Conservation (phyloP, 30 jellyfish, hydroid and myxozoan species). For the Hydractinia symbiolongicarpus region DNA sequence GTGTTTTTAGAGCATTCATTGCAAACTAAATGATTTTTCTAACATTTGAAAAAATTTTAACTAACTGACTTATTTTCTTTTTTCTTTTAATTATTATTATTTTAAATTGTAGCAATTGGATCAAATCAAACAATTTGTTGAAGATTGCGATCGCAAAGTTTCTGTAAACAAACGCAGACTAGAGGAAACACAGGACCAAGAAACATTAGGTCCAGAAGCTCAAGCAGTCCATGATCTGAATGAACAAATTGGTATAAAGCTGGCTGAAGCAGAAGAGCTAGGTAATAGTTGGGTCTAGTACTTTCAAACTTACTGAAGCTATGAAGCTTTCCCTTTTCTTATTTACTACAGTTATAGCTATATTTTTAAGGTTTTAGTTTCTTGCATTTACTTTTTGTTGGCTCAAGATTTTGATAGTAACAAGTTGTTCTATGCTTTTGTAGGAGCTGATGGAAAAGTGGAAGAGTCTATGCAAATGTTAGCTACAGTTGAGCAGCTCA, state of each 20-base stretch:
- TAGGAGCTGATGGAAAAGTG: constrained; percentile 98
- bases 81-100: no score
- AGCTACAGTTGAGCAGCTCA: constrained; percentile 81
- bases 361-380: neutral
- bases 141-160: constrained; percentile 93
- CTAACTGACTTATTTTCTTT: no score
- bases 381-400: neutral
- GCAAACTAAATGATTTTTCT: no score
- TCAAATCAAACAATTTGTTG: constrained; percentile 68
- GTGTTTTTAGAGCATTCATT: no score
- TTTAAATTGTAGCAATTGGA: constrained; percentile 68
- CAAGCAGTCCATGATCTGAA: constrained; percentile 90
- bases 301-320: neutral
- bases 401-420: no score
- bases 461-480: constrained; percentile 92
- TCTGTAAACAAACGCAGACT: constrained; percentile 76
- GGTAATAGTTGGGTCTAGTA: constrained; percentile 40
- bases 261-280: constrained; percentile 83
- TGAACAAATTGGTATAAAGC: constrained; percentile 84
- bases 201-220: constrained; percentile 58
- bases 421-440: neutral
- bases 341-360: no score
- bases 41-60: no score
- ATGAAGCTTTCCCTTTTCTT: no score
- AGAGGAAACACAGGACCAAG: constrained; percentile 91